Conservation (phyloP, 2,888 invertebrate genomes). For the Podotricha telesiphe region DNA sequence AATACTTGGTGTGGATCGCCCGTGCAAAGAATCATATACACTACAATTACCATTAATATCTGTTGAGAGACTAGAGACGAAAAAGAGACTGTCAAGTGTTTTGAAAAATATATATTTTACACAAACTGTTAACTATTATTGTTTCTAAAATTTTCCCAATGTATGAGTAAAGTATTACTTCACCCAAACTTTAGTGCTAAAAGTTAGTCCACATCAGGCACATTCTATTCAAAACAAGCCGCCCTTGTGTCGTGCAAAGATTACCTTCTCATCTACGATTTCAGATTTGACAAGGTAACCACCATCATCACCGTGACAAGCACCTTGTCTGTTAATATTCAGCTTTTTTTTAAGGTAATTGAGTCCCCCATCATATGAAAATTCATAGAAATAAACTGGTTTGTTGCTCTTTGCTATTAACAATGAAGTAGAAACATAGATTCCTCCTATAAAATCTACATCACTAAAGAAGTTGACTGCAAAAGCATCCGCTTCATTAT, state of each 20-base stretch:
- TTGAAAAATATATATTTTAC: too few relatives aligned
- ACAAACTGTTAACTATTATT: too few relatives aligned
- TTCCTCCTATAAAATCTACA: conserved; percentile 70
- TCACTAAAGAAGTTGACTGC: conserved; percentile 79
- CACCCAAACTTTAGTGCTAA: conserved; percentile 83
- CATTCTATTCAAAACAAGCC: conserved; percentile 70
- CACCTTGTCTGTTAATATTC: conserved; percentile 74
- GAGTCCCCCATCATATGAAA: conserved; percentile 81
- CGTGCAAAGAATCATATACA: conserved; percentile 52
- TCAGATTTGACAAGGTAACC: conserved; percentile 80
- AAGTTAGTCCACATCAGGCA: conserved; percentile 86
- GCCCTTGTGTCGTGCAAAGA: conserved; percentile 60
- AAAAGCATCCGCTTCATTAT: conserved; percentile 64
- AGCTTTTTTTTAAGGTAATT: conserved; percentile 77
- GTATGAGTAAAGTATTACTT: conserved; percentile 43
- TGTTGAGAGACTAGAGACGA: too few relatives aligned
- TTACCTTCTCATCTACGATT: conserved; percentile 50
- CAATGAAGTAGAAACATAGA: conserved; percentile 61
- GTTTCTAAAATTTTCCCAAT: too few relatives aligned
- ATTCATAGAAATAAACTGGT: conserved; percentile 83
- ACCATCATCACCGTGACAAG: conserved; percentile 85
- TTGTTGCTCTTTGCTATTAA: conserved; percentile 65
- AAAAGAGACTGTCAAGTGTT: background rate
- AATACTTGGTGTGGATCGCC: conserved; percentile 69
- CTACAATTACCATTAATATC: too few relatives aligned